Conservation (phyloP, 2,797 vertebrate species). For the Vipera latastei region DNA sequence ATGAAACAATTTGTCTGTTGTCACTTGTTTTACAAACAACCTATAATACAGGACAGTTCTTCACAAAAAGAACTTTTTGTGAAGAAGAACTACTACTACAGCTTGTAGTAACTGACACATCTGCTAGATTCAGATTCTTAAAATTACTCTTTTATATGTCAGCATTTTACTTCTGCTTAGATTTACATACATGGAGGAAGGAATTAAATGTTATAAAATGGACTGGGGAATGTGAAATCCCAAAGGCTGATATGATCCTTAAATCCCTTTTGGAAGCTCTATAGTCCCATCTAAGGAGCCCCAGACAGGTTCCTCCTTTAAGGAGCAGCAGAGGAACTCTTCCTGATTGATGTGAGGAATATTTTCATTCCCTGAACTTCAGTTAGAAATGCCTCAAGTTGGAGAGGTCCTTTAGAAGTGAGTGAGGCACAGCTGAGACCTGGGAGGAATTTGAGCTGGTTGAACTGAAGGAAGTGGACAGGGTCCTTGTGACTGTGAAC, state of each 20-base stretch:
- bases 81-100: not conserved
- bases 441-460: not conserved
- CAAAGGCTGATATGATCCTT: not conserved
- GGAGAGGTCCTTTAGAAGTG: not conserved
- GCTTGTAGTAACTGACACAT: not conserved
- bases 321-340: not conserved
- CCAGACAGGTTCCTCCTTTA: not conserved
- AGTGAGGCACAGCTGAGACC: not conserved
- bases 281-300: not conserved
- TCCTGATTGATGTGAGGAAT: not conserved
- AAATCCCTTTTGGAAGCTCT: not conserved
- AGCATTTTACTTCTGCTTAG: not conserved
- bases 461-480: not conserved
- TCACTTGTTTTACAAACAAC: not conserved
- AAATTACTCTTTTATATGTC: not conserved
- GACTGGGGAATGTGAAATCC: not conserved
- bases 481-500: not conserved
- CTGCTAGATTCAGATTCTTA: not conserved
- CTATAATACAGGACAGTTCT: not conserved
- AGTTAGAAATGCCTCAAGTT: not conserved
- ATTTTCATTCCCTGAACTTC: not conserved
- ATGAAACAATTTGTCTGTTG: not conserved
- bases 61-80: not conserved
- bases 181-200: not conserved
- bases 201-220: not conserved